Percentiles rank a stretch among this genome's conserved stretches.
These are phyloP conservation scores for Prolemur simus DNA, from an alignment of 2,113 vertebrate species.

Conservation along the genomic window DNA sequence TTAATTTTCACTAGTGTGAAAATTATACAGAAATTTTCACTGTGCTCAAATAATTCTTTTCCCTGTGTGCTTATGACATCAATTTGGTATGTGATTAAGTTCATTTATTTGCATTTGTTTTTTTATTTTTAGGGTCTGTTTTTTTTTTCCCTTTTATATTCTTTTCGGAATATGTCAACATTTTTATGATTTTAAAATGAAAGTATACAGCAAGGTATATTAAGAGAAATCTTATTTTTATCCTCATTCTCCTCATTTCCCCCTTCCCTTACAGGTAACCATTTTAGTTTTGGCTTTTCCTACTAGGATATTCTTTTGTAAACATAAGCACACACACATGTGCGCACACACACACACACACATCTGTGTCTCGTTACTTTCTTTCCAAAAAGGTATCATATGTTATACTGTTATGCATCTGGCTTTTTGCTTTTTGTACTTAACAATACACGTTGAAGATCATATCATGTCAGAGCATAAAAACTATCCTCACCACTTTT, in stretches of 20 bases:
- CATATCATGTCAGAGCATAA: not conserved
- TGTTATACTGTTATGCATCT: not conserved
- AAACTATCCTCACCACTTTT: not conserved
- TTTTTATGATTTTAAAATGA: not conserved
- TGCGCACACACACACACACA: not conserved
- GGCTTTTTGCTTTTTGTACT: not conserved
- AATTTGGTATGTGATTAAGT: not conserved
- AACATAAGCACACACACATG: not conserved
- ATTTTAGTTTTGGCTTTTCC: not conserved
- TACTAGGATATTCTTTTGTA: not conserved
- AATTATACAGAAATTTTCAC: not conserved
- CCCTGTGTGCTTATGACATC: not conserved
- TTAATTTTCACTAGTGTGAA: not conserved
- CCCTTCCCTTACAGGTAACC: not conserved
- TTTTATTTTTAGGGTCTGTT: not conserved
- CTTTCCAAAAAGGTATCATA: not conserved
- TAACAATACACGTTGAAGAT: not conserved
- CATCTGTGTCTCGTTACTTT: not conserved
- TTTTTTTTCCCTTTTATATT: not conserved
- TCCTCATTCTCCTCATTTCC: not conserved
- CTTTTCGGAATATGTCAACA: not conserved
- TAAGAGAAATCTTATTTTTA: not conserved
- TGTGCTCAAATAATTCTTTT: not conserved
- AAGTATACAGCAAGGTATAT: not conserved
- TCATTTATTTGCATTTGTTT: conserved; percentile 30